Conservation (phyloP, 2,888 invertebrate species). For the Amphipoea oculea region DNA sequence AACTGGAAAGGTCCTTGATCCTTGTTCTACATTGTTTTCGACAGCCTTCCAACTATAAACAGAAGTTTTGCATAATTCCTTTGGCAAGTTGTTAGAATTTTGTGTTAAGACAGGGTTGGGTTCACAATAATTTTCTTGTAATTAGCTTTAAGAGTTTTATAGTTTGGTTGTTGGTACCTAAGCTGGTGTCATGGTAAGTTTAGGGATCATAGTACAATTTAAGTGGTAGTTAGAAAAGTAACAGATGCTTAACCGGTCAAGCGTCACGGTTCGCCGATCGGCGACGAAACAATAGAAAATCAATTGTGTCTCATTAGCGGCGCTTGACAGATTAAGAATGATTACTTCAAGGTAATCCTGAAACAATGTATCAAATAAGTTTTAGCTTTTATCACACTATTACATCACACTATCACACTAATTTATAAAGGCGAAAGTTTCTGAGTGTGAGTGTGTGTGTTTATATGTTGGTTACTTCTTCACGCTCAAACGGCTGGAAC, state of each 20-base stretch:
- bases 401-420: neutral
- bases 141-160: constrained; percentile 1
- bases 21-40: constrained; percentile 34
- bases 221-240: neutral
- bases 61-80: constrained; percentile 33
- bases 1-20: constrained; percentile 48
- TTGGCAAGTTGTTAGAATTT: constrained; percentile 10
- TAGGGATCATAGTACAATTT: neutral
- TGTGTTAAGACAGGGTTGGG: constrained; percentile 2
- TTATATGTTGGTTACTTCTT: too few relatives aligned
- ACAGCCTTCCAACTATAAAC: neutral
- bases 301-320: too few relatives aligned
- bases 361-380: neutral
- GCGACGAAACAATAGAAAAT: too few relatives aligned
- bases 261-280: too few relatives aligned
- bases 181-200: neutral
- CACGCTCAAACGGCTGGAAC: too few relatives aligned
- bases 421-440: too few relatives aligned
- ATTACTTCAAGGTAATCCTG: neutral
- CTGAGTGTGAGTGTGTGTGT: too few relatives aligned
- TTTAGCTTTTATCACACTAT: neutral
- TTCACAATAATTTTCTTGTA: neutral
- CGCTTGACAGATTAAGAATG: too few relatives aligned
- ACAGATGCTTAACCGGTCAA: too few relatives aligned
- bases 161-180: neutral